phyloP scores from a whole-genome alignment of 2,888 invertebrate genomes.

The Luperina nickerlii region DNA sequence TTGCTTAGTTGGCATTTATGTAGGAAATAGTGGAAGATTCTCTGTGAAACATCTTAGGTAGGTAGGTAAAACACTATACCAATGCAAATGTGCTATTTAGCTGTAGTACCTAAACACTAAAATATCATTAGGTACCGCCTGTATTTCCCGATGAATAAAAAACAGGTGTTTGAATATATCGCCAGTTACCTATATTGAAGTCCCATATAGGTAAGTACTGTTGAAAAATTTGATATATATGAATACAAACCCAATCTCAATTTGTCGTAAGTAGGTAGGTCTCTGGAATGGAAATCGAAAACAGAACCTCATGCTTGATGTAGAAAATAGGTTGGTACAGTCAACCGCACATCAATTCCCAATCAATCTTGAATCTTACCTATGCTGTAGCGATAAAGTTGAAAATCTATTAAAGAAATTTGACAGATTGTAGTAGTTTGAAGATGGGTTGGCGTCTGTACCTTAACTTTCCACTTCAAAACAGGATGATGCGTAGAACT shows the following conservation, averaged over 20 bases:
- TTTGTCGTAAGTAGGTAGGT: background rate
- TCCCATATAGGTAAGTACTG: too few species aligned
- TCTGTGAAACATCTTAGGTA: background rate
- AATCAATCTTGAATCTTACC: too few species aligned
- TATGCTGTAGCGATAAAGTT: too few species aligned
- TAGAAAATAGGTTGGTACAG: background rate
- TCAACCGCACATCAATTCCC: background rate
- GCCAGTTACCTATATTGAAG: background rate
- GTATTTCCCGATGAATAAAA: background rate
- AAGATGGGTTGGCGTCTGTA: too few species aligned
- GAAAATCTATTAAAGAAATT: too few species aligned
- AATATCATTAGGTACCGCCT: background rate
- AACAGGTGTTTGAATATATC: background rate
- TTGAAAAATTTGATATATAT: too few species aligned
- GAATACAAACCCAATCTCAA: too few species aligned
- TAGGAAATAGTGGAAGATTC: background rate
- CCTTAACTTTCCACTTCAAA: background rate
- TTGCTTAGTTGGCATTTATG: constrained; percentile 25
- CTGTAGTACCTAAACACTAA: background rate
- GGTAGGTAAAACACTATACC: background rate
- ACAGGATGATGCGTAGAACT: too few species aligned
- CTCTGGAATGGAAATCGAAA: background rate
- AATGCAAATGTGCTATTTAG: background rate
- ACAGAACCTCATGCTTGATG: background rate
- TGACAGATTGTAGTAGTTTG: too few species aligned